Evolutionary conservation across 2,888 invertebrate genomes (phyloP).

Genomic region (Ophioninae sp.): DNA sequence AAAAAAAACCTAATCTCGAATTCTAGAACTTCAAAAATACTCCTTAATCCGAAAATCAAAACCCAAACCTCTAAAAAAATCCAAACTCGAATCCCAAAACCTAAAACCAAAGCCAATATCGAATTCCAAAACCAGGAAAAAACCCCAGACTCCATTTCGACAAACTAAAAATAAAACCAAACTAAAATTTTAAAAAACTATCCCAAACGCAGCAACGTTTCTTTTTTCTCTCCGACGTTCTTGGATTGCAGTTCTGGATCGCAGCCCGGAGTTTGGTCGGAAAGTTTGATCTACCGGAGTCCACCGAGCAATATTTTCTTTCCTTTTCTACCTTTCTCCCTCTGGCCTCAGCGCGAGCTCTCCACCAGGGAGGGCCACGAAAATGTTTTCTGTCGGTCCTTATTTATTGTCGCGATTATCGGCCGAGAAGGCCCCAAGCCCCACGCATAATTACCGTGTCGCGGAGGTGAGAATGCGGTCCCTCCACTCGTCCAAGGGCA

Average conservation of each 20-base stretch:
- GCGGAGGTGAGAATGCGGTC: slow-evolving; percentile 66
- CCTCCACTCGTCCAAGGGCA: slow-evolving; percentile 31
- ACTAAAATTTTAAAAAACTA: too few species aligned
- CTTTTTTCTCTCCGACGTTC: neutral
- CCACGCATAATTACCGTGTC: slow-evolving; percentile 65
- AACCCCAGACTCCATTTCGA: too few species aligned
- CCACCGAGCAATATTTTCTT: slow-evolving; percentile 8
- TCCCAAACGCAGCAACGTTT: neutral
- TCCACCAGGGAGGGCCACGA: slow-evolving; percentile 58
- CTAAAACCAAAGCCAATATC: too few species aligned
- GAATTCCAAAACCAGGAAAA: too few species aligned
- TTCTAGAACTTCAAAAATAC: too few species aligned
- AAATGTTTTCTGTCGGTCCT: slow-evolving; percentile 61
- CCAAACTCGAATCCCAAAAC: too few species aligned
- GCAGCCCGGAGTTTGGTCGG: neutral
- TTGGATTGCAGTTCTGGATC: neutral
- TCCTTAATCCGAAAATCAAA: too few species aligned
- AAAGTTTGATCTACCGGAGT: slow-evolving; percentile 27
- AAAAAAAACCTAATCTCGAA: too few species aligned
- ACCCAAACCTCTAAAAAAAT: too few species aligned
- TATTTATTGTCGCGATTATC: slow-evolving; percentile 65
- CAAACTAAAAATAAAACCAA: too few species aligned
- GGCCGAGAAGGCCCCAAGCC: slow-evolving; percentile 52
- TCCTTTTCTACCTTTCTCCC: slow-evolving; percentile 11
- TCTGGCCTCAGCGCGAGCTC: slow-evolving; percentile 6